Evolutionary conservation across 2,797 vertebrate genomes (phyloP).

Genomic region (Prunella strophiata): DNA sequence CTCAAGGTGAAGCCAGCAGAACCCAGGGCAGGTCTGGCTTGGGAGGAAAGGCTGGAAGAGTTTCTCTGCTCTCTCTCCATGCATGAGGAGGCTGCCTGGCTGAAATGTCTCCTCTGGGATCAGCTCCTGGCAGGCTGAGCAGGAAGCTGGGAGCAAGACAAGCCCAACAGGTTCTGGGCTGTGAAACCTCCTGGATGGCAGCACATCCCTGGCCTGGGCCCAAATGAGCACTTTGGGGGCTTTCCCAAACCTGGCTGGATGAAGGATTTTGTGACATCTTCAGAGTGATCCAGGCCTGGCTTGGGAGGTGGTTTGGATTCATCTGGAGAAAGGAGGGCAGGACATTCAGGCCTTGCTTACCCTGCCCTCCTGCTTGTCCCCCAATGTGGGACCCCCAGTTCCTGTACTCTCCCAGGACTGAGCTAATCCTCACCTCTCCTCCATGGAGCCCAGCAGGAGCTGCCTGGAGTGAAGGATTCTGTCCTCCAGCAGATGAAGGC

Average conservation of each 20-base stretch:
- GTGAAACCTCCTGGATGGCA: not conserved
- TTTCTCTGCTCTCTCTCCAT: not conserved
- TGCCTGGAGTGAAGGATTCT: not conserved
- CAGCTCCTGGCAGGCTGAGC: not conserved
- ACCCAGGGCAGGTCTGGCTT: not conserved
- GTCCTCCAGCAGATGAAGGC: not conserved
- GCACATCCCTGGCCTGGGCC: not conserved
- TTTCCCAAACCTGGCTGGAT: not conserved
- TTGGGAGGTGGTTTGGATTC: not conserved
- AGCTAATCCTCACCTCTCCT: not conserved
- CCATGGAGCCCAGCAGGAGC: not conserved
- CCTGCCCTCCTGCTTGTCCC: not conserved
- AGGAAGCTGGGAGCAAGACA: not conserved
- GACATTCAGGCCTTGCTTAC: not conserved
- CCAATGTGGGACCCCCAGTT: rapidly evolving
- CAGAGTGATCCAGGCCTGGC: not conserved
- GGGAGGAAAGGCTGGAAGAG: not conserved
- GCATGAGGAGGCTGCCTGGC: not conserved
- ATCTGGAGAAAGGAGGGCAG: not conserved
- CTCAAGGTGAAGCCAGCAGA: not conserved
- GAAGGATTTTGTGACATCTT: not conserved
- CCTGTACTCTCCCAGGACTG: not conserved
- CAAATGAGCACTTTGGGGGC: not conserved
- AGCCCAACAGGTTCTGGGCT: slow-evolving; percentile 25
- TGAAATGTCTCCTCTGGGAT: not conserved